A percentile compares a stretch with the other conserved stretches of the same genome.
phyloP scores from a whole-genome alignment of 2,888 invertebrate genomes.

The Cheiracanthium punctorium region DNA sequence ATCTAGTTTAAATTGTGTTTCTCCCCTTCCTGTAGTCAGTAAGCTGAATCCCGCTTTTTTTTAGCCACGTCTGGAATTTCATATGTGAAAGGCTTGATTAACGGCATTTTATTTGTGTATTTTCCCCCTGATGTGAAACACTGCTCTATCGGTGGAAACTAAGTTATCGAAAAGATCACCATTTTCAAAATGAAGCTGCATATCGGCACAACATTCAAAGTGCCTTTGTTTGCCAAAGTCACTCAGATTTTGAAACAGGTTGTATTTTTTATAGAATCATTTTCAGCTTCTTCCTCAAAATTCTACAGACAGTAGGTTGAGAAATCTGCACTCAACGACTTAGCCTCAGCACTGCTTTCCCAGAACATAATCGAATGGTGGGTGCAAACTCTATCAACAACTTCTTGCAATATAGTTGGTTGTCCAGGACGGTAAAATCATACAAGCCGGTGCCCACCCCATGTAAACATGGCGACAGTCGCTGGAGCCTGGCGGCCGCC shows the following conservation, averaged over 20 bases:
- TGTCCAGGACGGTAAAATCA: not conserved
- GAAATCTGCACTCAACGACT: constrained; percentile 9
- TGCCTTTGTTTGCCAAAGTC: not conserved
- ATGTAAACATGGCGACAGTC: no score
- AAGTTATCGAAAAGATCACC: not conserved
- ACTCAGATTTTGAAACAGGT: not conserved
- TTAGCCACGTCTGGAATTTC: no score
- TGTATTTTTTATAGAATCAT: constrained; percentile 8
- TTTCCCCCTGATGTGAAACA: not conserved
- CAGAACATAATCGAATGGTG: no score
- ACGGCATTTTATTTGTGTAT: not conserved
- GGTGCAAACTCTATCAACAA: not conserved
- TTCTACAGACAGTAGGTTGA: constrained; percentile 4
- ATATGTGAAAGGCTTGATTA: not conserved
- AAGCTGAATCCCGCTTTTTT: no score
- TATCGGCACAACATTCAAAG: constrained; percentile 12
- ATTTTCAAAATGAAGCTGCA: constrained; percentile 15
- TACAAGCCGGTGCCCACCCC: no score
- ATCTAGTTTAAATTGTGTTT: no score
- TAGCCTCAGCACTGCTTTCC: not conserved
- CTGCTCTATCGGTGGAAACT: not conserved
- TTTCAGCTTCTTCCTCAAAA: not conserved
- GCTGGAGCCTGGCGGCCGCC: no score
- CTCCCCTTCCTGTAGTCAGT: no score
- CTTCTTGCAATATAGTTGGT: not conserved